Evolutionary conservation across 1,140 invertebrate species (phyloP).

Genomic region (Choristoneura fumiferana): DNA sequence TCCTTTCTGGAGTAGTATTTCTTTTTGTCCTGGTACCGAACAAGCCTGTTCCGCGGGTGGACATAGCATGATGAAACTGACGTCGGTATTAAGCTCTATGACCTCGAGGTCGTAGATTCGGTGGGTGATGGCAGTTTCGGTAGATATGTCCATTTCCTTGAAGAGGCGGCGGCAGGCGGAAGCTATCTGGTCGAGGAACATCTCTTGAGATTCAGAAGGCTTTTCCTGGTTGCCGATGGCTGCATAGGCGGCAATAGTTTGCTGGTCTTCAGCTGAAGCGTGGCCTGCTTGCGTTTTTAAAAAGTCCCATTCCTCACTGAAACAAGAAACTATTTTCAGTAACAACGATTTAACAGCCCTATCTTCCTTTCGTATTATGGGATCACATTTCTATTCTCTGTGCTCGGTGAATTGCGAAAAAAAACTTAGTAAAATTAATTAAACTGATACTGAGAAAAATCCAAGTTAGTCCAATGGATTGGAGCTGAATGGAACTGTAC

Average conservation of each 20-base stretch:
- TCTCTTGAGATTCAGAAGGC: conserved; percentile 86
- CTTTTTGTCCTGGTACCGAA: conserved; percentile 92
- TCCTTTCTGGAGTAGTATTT: conserved; percentile 87
- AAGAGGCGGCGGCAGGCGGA: conserved; percentile 86
- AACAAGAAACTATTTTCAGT: conserved; percentile 38
- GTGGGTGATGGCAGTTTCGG: conserved; percentile 83
- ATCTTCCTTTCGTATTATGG: too few relatives aligned
- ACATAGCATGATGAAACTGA: conserved; percentile 93
- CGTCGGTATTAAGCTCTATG: conserved; percentile 91
- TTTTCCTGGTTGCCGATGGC: conserved; percentile 72
- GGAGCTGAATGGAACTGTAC: too few relatives aligned
- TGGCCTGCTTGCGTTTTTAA: conserved; percentile 80
- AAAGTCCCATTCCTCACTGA: conserved; percentile 94
- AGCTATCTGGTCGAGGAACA: conserved; percentile 87
- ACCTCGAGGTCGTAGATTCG: conserved; percentile 95
- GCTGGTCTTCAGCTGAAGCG: conserved; percentile 52
- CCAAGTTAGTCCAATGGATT: too few relatives aligned
- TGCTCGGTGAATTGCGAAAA: too few relatives aligned
- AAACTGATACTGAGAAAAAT: too few relatives aligned
- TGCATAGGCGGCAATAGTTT: conserved; percentile 73
- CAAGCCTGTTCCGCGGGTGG: conserved; percentile 94
- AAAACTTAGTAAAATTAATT: too few relatives aligned
- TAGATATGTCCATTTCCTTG: conserved; percentile 87
- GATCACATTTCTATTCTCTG: too few relatives aligned
- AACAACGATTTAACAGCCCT: not conserved